These are phyloP conservation scores for Amiota minor DNA, from an alignment of 2,888 invertebrate genomes.

Conservation along the genomic window DNA sequence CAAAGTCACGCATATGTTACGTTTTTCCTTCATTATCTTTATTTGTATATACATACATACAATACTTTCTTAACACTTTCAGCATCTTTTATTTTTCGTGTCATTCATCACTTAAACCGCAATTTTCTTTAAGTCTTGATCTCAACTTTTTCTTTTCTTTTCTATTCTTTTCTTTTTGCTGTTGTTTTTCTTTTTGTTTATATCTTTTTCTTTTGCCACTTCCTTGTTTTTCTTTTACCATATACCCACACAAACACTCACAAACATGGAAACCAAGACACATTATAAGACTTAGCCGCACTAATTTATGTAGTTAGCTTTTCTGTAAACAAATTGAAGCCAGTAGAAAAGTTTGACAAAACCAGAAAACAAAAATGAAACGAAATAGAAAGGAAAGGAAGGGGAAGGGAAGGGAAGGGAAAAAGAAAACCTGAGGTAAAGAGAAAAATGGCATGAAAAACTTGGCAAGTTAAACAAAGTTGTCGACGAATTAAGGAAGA, in stretches of 20 bases:
- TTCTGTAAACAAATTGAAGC: constrained; percentile 26
- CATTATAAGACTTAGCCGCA: constrained; percentile 4
- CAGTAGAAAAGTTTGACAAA: constrained; percentile 24
- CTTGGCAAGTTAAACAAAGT: constrained; percentile 22
- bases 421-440: neutral
- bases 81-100: neutral
- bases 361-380: constrained; percentile 11
- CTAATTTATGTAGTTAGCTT: constrained; percentile 26
- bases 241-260: neutral
- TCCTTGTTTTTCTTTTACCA: neutral
- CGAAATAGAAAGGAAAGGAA: neutral
- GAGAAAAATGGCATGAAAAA: neutral
- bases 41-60: too few relatives aligned
- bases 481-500: neutral
- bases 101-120: constrained; percentile 7
- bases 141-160: constrained; percentile 2
- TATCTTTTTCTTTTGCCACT: neutral
- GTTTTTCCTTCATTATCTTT: too few relatives aligned
- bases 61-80: neutral
- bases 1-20: constrained; percentile 11
- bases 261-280: neutral
- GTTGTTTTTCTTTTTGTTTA: neutral
- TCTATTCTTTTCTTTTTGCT: neutral
- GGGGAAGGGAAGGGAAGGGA: neutral
- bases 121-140: constrained; percentile 17